phyloP scores from a whole-genome alignment of 2,797 vertebrate genomes.

The Paedocypris micromegethes region DNA sequence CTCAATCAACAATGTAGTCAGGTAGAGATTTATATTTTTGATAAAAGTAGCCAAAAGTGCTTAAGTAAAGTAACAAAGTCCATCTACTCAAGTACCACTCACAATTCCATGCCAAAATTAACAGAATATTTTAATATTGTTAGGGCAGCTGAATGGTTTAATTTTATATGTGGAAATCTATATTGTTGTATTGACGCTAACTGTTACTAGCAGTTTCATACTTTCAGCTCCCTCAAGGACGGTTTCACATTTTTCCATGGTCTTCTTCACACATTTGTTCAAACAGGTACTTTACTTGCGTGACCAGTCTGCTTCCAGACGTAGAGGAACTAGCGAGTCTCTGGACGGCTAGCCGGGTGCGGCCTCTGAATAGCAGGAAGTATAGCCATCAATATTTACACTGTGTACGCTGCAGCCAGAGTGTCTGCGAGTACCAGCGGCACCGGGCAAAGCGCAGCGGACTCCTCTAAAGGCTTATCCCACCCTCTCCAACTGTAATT shows the following conservation, averaged over 20 bases:
- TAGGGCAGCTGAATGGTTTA: too few species aligned
- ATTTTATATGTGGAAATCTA: too few species aligned
- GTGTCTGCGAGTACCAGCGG: slow-evolving; percentile 49
- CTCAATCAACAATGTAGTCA: too few species aligned
- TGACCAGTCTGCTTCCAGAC: slow-evolving; percentile 57
- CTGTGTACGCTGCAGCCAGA: slow-evolving; percentile 58
- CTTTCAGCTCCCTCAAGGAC: background rate
- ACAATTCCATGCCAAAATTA: too few species aligned
- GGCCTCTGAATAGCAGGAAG: slow-evolving; percentile 76
- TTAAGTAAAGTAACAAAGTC: too few species aligned
- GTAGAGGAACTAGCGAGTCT: slow-evolving; percentile 68
- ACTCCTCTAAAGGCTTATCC: slow-evolving; percentile 58
- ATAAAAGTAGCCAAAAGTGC: too few species aligned
- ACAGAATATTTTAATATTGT: too few species aligned
- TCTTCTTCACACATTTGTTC: background rate
- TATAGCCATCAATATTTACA: slow-evolving; percentile 80
- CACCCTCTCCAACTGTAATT: slow-evolving; percentile 62
- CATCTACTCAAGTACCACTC: too few species aligned
- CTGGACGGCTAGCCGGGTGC: slow-evolving; percentile 59
- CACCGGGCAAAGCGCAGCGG: slow-evolving; percentile 37
- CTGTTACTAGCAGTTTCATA: background rate
- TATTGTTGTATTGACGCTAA: too few species aligned
- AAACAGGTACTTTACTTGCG: slow-evolving; percentile 47
- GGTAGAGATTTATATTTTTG: too few species aligned
- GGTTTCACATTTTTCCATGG: background rate